phyloP scores from a whole-genome alignment of 2,113 vertebrate genomes.

The Agapornis roseicollis region DNA sequence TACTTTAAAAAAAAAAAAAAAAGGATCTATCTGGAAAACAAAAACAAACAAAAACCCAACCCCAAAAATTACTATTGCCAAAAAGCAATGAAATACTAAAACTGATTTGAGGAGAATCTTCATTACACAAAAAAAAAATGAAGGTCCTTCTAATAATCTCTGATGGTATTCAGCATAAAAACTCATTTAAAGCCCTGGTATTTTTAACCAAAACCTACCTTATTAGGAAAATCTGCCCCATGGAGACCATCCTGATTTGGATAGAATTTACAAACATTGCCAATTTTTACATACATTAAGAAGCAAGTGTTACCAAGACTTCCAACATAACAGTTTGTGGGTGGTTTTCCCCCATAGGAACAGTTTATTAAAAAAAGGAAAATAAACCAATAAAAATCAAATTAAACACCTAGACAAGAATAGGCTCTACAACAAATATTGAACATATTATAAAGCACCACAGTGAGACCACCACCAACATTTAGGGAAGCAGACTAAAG shows the following conservation, averaged over 20 bases:
- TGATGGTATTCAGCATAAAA: neutral
- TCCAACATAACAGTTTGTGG: neutral
- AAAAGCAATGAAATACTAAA: neutral
- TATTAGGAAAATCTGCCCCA: neutral
- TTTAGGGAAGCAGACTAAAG: conserved; percentile 1
- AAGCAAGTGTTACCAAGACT: neutral
- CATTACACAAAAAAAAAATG: neutral
- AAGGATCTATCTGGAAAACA: neutral
- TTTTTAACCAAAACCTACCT: conserved; percentile 53
- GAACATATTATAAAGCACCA: conserved; percentile 57
- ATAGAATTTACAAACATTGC: neutral
- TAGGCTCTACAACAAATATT: neutral
- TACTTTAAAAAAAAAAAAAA: neutral
- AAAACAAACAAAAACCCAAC: neutral
- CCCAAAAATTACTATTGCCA: neutral
- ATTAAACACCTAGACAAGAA: neutral
- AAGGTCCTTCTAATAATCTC: neutral
- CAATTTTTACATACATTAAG: neutral
- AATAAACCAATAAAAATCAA: neutral
- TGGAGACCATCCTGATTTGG: neutral
- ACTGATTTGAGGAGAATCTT: neutral
- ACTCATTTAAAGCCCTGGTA: neutral
- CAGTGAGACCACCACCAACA: neutral
- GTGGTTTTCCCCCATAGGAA: neutral
- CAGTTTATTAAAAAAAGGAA: neutral